A percentile compares a stretch with the other conserved stretches of the same genome.
phyloP scores from a whole-genome alignment of 2,113 vertebrate species.

The Bubalus kerabau region DNA sequence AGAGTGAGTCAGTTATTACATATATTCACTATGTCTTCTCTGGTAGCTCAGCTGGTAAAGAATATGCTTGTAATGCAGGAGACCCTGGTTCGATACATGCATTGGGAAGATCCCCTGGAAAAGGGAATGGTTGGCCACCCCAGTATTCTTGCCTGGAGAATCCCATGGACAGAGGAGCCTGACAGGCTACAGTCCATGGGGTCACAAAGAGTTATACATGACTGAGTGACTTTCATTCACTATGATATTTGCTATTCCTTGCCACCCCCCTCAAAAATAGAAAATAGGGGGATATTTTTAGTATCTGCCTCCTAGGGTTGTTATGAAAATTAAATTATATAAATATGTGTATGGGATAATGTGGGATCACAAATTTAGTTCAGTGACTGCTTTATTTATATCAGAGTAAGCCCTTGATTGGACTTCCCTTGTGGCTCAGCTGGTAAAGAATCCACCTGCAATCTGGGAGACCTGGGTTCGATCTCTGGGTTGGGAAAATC shows the following conservation, averaged over 20 bases:
- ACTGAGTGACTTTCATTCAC: background rate
- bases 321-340: slow-evolving; percentile 22
- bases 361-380: background rate
- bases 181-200: background rate
- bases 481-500: background rate
- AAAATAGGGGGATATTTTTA: background rate
- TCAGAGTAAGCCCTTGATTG: background rate
- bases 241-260: background rate
- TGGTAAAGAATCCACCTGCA: background rate
- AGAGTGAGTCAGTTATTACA: background rate
- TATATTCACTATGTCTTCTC: background rate
- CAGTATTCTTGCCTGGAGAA: background rate
- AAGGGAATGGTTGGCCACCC: background rate
- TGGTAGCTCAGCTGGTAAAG: background rate
- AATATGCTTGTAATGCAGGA: background rate
- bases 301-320: background rate
- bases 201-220: background rate
- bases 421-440: background rate
- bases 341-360: background rate
- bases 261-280: background rate
- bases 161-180: background rate
- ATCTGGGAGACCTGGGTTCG: background rate
- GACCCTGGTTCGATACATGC: background rate
- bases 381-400: background rate
- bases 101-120: background rate